These are phyloP conservation scores for Desoria tigrina DNA, from an alignment of 2,888 invertebrate genomes.

Conservation along the genomic window DNA sequence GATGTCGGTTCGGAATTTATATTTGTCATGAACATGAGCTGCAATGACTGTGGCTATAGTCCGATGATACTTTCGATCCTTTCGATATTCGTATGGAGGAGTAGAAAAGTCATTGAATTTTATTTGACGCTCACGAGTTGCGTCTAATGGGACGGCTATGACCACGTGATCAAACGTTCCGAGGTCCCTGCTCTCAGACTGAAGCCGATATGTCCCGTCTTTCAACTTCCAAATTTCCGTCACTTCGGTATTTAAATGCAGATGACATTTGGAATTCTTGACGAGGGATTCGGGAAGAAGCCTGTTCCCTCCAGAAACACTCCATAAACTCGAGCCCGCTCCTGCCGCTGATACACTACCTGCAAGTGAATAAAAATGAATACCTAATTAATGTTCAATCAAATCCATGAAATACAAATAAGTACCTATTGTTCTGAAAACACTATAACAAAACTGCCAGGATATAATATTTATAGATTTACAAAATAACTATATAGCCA, in stretches of 20 bases:
- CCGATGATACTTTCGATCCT: constrained; percentile 59
- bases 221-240: not conserved
- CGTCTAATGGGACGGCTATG: constrained; percentile 63
- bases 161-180: constrained; percentile 61
- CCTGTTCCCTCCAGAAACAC: constrained; percentile 65
- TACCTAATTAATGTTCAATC: constrained; percentile 53
- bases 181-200: not conserved
- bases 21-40: constrained; percentile 59
- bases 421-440: not conserved
- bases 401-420: not conserved
- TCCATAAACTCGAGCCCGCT: constrained; percentile 61
- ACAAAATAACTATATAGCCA: not conserved
- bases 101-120: constrained; percentile 58
- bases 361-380: no score
- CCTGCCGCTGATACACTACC: constrained; percentile 63
- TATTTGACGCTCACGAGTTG: constrained; percentile 58
- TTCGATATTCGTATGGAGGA: constrained; percentile 54
- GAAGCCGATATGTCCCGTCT: not conserved
- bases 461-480: constrained; percentile 5
- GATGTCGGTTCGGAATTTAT: constrained; percentile 56
- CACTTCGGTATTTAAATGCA: constrained; percentile 52
- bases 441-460: not conserved
- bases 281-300: constrained; percentile 58
- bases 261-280: constrained; percentile 57
- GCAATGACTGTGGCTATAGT: constrained; percentile 63